A percentile compares a stretch with the other conserved stretches of the same genome.
Evolutionary conservation across 2,113 vertebrate species (phyloP).

Genomic region (Hemichromis elongatus): DNA sequence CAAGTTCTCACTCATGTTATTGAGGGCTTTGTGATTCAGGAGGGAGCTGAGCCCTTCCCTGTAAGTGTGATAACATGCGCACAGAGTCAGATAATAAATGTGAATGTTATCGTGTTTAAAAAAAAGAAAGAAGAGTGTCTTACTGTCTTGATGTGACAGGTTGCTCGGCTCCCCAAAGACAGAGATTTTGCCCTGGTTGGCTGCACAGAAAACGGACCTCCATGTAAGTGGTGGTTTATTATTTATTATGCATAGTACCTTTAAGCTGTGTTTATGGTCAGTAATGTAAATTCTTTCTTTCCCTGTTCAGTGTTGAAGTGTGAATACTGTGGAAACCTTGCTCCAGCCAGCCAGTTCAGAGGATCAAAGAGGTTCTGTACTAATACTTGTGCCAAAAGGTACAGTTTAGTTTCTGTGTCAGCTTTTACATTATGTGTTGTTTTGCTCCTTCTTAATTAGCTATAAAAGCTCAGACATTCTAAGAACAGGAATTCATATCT

Average conservation of each 20-base stretch:
- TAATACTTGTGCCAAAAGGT: constrained; percentile 97
- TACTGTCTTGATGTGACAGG: constrained; percentile 54
- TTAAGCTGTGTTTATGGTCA: not conserved
- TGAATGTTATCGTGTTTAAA: not conserved
- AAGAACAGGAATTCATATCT: not conserved
- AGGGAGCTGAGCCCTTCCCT: constrained; percentile 97
- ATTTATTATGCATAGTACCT: not conserved
- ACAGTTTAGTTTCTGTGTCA: not conserved
- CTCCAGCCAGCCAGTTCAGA: constrained; percentile 88
- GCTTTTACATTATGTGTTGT: not conserved
- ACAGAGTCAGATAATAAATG: not conserved
- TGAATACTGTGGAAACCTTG: constrained; percentile 91
- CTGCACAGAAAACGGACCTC: constrained; percentile 60
- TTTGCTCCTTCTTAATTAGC: not conserved
- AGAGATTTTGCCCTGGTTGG: constrained; percentile 67
- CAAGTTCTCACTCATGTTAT: constrained; percentile 98
- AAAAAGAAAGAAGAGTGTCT: not conserved
- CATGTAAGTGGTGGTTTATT: constrained; percentile 45
- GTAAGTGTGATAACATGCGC: constrained; percentile 68
- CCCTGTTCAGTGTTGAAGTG: constrained; percentile 82
- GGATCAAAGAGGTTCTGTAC: constrained; percentile 97
- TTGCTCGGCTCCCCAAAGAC: constrained; percentile 75
- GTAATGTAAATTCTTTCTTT: not conserved
- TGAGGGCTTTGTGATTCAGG: constrained; percentile 98
- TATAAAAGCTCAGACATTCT: not conserved